Evolutionary conservation across 2,888 invertebrate genomes (phyloP).

Genomic region (Pherbina coryleti): DNA sequence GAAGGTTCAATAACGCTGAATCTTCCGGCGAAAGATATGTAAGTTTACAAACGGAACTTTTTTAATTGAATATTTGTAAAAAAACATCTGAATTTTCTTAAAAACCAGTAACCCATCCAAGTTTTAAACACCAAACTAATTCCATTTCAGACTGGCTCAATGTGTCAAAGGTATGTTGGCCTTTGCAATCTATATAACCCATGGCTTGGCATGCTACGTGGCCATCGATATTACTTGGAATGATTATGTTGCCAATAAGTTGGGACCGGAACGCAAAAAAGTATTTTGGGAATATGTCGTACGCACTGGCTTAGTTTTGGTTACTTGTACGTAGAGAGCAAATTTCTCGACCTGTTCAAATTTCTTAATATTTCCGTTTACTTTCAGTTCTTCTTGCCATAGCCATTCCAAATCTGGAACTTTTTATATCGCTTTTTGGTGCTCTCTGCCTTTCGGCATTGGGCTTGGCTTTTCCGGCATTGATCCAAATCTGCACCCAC

Average conservation of each 20-base stretch:
- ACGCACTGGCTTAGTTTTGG: conserved; percentile 81
- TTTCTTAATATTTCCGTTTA: background rate
- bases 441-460: conserved; percentile 89
- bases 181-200: conserved; percentile 89
- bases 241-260: conserved; percentile 75
- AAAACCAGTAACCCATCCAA: background rate
- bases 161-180: conserved; percentile 81
- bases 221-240: conserved; percentile 95
- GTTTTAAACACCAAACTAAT: background rate
- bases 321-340: conserved; percentile 83
- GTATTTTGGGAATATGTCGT: conserved; percentile 81
- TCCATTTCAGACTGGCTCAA: conserved; percentile 75
- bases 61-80: too few species aligned
- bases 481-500: conserved; percentile 86
- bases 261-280: conserved; percentile 75
- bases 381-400: conserved; percentile 85
- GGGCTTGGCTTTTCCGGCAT: conserved; percentile 90
- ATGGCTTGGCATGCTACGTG: conserved; percentile 94
- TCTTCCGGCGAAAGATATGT: conserved; percentile 78
- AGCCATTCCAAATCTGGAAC: conserved; percentile 85
- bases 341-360: background rate
- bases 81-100: too few species aligned
- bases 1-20: conserved; percentile 90
- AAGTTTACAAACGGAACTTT: conserved; percentile 64
- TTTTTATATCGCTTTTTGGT: conserved; percentile 87